phyloP scores from a whole-genome alignment of 2,888 invertebrate genomes.

The Ethmia dodecea region DNA sequence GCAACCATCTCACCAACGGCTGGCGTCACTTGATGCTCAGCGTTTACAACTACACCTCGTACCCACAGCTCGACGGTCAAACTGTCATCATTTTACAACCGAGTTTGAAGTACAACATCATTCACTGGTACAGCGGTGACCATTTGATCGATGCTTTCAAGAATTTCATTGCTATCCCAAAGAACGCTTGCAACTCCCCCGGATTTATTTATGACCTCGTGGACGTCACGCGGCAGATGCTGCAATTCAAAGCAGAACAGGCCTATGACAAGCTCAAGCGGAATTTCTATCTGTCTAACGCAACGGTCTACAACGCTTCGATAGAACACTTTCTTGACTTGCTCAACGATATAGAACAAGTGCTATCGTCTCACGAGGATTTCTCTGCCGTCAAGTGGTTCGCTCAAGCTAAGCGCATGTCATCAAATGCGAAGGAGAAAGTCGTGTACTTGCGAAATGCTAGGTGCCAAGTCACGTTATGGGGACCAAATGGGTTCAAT shows the following conservation, averaged over 20 bases:
- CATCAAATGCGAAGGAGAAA: neutral
- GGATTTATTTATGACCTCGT: neutral
- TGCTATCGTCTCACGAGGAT: neutral
- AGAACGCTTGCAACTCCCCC: neutral
- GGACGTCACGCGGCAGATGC: neutral
- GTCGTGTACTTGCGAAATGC: neutral
- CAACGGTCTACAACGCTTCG: neutral
- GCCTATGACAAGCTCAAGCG: neutral
- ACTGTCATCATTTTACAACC: neutral
- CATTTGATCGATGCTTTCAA: neutral
- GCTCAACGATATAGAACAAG: neutral
- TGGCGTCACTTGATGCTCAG: neutral
- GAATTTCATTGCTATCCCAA: neutral
- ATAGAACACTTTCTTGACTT: neutral
- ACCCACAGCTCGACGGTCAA: neutral
- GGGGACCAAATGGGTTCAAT: slow-evolving; percentile 85
- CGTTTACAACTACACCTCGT: neutral
- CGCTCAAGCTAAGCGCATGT: neutral
- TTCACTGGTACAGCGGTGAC: neutral
- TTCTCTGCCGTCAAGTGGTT: neutral
- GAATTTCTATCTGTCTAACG: neutral
- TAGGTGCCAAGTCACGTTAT: neutral
- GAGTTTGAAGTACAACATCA: neutral
- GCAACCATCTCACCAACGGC: neutral
- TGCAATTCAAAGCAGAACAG: neutral